phyloP scores from a whole-genome alignment of 2,797 vertebrate species.

The Mareca strepera region DNA sequence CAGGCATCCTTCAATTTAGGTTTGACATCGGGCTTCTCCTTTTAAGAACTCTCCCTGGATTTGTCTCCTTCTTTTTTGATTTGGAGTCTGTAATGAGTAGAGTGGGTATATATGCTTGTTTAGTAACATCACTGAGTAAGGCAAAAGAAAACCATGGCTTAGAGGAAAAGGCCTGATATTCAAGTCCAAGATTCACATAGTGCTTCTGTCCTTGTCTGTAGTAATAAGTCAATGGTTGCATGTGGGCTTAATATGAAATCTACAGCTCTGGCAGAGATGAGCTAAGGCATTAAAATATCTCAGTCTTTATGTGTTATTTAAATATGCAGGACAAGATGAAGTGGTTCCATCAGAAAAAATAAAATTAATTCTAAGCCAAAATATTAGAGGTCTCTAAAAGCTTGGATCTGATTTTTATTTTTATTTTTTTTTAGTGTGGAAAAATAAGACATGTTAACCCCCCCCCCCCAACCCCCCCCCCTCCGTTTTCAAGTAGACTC shows the following conservation, averaged over 20 bases:
- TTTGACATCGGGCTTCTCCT: background rate
- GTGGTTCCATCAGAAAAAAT: background rate
- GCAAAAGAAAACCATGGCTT: background rate
- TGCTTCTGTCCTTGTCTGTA: background rate
- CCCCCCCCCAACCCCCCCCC: too few relatives aligned
- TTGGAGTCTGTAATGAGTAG: background rate
- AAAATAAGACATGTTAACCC: background rate
- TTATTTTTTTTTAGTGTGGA: background rate
- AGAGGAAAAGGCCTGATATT: background rate
- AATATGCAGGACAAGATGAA: background rate
- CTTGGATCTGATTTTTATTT: background rate
- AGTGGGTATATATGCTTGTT: background rate
- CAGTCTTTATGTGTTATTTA: background rate
- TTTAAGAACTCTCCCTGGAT: background rate
- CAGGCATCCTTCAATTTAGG: background rate
- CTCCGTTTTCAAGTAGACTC: background rate
- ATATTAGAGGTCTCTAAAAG: background rate
- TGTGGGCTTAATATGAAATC: background rate
- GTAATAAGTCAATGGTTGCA: background rate
- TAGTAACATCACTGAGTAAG: background rate
- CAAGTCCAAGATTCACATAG: background rate
- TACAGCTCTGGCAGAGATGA: background rate
- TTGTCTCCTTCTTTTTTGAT: background rate
- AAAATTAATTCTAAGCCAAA: background rate
- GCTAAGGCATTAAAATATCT: background rate